Evolutionary conservation across 2,113 vertebrate species (phyloP), one percentile per base, ranked within the genome.

Genomic region (Lophotis ruficrista): DNA sequence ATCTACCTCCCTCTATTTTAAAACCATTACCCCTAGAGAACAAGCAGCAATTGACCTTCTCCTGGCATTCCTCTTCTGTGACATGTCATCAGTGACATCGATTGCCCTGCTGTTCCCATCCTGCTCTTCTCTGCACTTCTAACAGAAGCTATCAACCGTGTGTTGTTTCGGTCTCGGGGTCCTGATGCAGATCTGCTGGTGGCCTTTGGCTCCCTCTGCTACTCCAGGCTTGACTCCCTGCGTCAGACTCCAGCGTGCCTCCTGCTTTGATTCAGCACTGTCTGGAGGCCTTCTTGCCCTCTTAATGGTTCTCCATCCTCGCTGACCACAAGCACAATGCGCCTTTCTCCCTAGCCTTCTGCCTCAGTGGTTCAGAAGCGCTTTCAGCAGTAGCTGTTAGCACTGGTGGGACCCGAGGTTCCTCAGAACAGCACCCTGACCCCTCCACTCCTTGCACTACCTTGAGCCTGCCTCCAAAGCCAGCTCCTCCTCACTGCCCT

Each of bases 61-160:
- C 23, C 54, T 51, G 61, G 22, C 65, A 47, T 22, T 22, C 0
- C 70, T 61, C 19, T 45, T 41, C 30, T 0, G 1, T 27, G 45
- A 9, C 18, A 6, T 0, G 10, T 57, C n/a, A 27, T 28, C 16
- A 18, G 25, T 27, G 57, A 33, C 45, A 18, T 25, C 1, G 1
- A 54, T 47, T 13, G 0, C 38, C 23, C 56, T 66, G 37, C 35
- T 8, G 21, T n/a, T 79, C 69, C 31, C 9, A 4, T 24, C 27
- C n/a, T 35, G 53, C 12, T 10, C 45, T 45, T 18, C 37, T 27
- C 50, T 4, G 0, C 15, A 0, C 7, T 53, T 53, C 17, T 27
- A n/a, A n/a, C 53, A 61, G 45, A 20, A 54, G 61, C 47, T 48
- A 2, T 43, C 35, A 27, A 7, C 41, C 2, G 0, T 7, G 47